These are phyloP conservation scores for Semaprochilodus insignis DNA, from an alignment of 2,797 vertebrate genomes.

Conservation along the genomic window DNA sequence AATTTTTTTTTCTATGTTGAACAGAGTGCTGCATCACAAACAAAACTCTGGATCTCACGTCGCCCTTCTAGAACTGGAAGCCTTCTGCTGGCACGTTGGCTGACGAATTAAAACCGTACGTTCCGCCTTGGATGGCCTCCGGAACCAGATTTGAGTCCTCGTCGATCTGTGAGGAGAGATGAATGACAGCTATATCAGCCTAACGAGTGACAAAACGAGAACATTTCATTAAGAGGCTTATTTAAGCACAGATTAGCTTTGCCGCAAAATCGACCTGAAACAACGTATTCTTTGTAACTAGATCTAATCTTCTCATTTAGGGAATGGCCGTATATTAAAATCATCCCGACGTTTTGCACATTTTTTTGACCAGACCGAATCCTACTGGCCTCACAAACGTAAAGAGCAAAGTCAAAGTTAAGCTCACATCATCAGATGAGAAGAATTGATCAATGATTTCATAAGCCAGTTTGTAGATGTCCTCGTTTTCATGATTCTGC, in stretches of 20 bases:
- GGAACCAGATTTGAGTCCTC: constrained; percentile 98
- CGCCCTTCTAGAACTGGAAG: constrained; percentile 98
- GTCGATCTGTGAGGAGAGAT: constrained; percentile 84
- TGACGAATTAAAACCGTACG: constrained; percentile 97
- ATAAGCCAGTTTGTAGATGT: constrained; percentile 99
- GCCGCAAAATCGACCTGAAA: no score
- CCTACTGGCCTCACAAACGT: not conserved
- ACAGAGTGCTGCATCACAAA: constrained; percentile 98
- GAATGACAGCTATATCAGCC: not conserved
- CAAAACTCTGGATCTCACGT: constrained; percentile 88
- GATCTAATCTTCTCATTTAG: not conserved
- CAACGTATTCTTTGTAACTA: not conserved
- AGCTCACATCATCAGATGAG: constrained; percentile 96
- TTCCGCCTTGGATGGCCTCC: constrained; percentile 96
- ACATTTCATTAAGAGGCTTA: not conserved
- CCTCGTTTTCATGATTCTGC: constrained; percentile 99
- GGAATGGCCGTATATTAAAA: not conserved
- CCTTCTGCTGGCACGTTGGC: constrained; percentile 99
- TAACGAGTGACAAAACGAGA: not conserved
- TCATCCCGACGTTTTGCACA: not conserved
- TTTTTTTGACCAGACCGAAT: not conserved
- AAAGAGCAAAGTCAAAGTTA: not conserved
- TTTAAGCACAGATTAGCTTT: not conserved
- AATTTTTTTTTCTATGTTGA: constrained; percentile 79
- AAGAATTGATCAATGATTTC: constrained; percentile 99